These are phyloP conservation scores for Sebastes nivosus DNA, from an alignment of 2,797 vertebrate species.

Conservation along the genomic window DNA sequence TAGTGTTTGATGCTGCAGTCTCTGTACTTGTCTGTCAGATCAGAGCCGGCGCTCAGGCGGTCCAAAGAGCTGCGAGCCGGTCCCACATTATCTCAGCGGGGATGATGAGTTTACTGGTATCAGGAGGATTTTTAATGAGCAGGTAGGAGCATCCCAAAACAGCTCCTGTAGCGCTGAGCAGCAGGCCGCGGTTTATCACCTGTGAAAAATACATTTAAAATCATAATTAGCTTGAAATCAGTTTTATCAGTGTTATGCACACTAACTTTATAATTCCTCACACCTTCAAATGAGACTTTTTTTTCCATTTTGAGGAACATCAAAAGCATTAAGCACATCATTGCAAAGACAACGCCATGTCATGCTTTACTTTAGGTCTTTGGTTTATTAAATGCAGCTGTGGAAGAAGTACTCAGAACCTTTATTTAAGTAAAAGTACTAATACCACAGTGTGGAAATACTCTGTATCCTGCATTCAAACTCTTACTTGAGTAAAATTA, in stretches of 20 bases:
- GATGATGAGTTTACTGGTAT: conserved; percentile 50
- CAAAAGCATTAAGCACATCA: not conserved
- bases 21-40: conserved; percentile 10
- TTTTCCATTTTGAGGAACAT: not conserved
- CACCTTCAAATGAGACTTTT: not conserved
- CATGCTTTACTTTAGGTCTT: not conserved
- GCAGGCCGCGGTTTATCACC: conserved; percentile 86
- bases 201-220: conserved; percentile 55
- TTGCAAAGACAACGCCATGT: not conserved
- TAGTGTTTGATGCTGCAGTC: not conserved
- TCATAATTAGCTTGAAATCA: not conserved
- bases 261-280: not conserved
- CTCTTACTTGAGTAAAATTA: too few species aligned
- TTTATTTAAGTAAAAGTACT: too few species aligned
- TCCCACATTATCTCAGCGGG: conserved; percentile 75
- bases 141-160: conserved; percentile 75
- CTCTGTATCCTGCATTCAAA: too few species aligned
- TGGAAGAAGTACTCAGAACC: too few species aligned
- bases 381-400: not conserved
- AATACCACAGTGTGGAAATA: too few species aligned
- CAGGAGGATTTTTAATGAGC: conserved; percentile 71
- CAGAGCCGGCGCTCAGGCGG: conserved; percentile 31
- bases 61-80: conserved; percentile 63
- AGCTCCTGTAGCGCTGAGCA: conserved; percentile 73
- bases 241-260: not conserved